Percentiles rank a stretch among this genome's conserved stretches.
Evolutionary conservation across 2,113 vertebrate species (phyloP).

Genomic region (Cynoglossus semilaevis): DNA sequence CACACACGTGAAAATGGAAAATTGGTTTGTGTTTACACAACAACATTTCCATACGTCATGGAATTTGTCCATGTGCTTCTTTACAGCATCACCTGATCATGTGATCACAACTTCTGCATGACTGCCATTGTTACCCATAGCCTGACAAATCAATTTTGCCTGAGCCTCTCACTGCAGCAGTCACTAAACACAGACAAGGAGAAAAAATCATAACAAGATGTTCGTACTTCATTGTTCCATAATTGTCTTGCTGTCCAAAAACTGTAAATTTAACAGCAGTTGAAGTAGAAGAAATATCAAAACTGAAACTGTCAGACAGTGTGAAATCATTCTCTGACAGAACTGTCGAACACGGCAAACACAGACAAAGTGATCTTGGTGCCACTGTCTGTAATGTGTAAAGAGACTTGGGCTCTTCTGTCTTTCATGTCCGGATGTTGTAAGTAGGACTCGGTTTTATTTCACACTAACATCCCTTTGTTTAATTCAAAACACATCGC

Average conservation of each 20-base stretch:
- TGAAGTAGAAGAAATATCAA: conserved; percentile 4
- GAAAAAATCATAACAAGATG: no score
- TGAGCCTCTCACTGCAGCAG: background rate
- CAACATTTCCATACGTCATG: no score
- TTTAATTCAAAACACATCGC: conserved; percentile 28
- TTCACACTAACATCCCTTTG: conserved; percentile 38
- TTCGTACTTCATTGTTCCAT: no score
- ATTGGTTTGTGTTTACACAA: conserved; percentile 1
- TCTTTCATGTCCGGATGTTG: conserved; percentile 26
- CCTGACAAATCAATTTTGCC: background rate
- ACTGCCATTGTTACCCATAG: background rate
- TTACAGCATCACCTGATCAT: conserved; percentile 9
- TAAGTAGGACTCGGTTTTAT: conserved; percentile 30
- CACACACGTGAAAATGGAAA: no score
- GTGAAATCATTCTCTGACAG: background rate
- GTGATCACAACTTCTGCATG: conserved; percentile 15
- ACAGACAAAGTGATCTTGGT: background rate
- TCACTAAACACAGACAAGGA: no score
- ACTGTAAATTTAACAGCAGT: background rate
- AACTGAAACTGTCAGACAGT: background rate
- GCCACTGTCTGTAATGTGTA: conserved; percentile 12
- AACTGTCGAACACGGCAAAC: background rate
- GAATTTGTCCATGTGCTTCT: conserved; percentile 11
- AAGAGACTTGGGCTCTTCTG: conserved; percentile 7
- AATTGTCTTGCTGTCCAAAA: no score